These are phyloP conservation scores for Tanypteryx hageni DNA, from an alignment of 2,888 invertebrate genomes.

Conservation along the genomic window DNA sequence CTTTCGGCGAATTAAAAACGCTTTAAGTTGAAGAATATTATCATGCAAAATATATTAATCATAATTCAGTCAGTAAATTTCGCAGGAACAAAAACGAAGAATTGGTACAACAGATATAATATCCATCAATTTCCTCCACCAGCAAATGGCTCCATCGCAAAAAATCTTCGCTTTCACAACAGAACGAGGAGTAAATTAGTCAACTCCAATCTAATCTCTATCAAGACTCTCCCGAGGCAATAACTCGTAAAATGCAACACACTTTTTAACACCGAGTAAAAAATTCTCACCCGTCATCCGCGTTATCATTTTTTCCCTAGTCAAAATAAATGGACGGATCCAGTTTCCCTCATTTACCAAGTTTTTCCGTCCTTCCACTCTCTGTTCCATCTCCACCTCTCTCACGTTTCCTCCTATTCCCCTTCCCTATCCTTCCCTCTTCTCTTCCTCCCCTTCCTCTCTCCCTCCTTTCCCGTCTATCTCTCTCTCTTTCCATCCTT, in stretches of 20 bases:
- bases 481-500: not conserved
- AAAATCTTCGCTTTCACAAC: not conserved
- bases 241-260: conserved; percentile 15
- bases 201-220: not conserved
- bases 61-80: no score
- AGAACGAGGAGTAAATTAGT: not conserved
- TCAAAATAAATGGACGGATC: not conserved
- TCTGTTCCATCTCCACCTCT: not conserved
- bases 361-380: not conserved
- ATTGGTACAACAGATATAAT: not conserved
- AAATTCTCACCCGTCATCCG: not conserved
- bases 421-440: not conserved
- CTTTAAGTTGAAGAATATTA: no score
- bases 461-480: not conserved
- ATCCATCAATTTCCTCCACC: not conserved
- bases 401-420: not conserved
- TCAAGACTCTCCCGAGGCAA: not conserved
- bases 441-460: not conserved
- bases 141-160: not conserved
- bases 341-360: not conserved
- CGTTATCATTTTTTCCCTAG: not conserved
- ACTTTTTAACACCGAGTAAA: not conserved
- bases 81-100: not conserved
- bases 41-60: no score
- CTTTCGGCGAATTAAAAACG: no score